Conservation (phyloP, 2,888 invertebrate genomes). For the Bombylius discolor region DNA sequence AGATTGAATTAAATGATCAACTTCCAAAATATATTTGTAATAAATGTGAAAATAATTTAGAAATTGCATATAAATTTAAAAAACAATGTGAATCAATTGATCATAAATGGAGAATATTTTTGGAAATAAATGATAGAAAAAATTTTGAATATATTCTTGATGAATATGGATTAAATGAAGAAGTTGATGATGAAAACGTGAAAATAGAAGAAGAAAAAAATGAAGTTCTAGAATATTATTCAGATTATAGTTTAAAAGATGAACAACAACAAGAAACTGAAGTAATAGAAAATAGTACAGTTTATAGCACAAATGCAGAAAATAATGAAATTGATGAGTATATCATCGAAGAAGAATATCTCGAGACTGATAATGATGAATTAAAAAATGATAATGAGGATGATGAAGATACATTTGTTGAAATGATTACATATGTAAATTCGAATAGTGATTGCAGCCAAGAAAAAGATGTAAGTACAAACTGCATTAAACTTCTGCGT, state of each 20-base stretch:
- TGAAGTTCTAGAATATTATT: too few relatives aligned
- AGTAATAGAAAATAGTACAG: too few relatives aligned
- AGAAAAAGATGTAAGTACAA: too few relatives aligned
- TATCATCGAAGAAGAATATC: background rate
- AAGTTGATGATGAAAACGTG: background rate
- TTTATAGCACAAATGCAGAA: background rate
- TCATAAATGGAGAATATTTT: constrained; percentile 8
- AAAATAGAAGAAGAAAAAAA: background rate
- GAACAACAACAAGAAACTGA: too few relatives aligned
- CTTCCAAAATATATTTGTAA: constrained; percentile 17
- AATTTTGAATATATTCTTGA: background rate
- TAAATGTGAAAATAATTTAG: constrained; percentile 12
- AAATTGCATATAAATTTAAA: constrained; percentile 16
- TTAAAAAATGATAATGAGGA: background rate
- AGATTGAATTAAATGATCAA: constrained; percentile 15
- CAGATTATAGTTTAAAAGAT: too few relatives aligned
- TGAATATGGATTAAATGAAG: background rate
- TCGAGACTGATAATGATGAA: background rate
- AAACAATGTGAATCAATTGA: constrained; percentile 16
- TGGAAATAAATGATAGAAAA: background rate
- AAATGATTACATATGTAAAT: too few relatives aligned
- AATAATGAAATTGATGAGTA: background rate
- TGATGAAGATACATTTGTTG: background rate
- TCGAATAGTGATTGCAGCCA: too few relatives aligned
- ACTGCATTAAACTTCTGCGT: too few relatives aligned